These are phyloP conservation scores for Belgica antarctica DNA, from an alignment of 2,888 invertebrate genomes.

Conservation along the genomic window DNA sequence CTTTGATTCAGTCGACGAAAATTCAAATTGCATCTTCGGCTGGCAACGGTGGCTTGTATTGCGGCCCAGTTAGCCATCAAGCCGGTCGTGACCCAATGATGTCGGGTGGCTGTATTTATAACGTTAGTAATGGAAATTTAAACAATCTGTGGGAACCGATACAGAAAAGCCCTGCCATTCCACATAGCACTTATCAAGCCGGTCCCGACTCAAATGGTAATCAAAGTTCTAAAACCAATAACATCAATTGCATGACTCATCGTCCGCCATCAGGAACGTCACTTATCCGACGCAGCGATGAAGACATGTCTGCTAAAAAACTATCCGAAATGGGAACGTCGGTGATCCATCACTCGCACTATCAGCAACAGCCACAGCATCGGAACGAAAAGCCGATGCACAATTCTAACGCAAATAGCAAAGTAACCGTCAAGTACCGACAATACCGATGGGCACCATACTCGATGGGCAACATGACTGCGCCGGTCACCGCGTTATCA, in stretches of 20 bases:
- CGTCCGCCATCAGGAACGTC: conserved; percentile 45
- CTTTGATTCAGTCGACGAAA: conserved; percentile 48
- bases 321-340: too few relatives aligned
- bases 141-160: conserved; percentile 47
- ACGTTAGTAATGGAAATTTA: conserved; percentile 40
- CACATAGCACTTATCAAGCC: conserved; percentile 55
- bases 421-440: conserved; percentile 59
- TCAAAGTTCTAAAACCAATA: conserved; percentile 26
- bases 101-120: conserved; percentile 51
- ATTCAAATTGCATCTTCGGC: not conserved
- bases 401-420: conserved; percentile 47
- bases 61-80: conserved; percentile 29
- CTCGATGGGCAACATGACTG: conserved; percentile 57
- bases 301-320: too few relatives aligned
- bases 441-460: conserved; percentile 61
- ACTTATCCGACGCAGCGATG: conserved; percentile 37
- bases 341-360: conserved; percentile 36
- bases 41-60: conserved; percentile 44
- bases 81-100: conserved; percentile 55
- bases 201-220: conserved; percentile 51
- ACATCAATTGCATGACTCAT: conserved; percentile 42
- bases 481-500: conserved; percentile 53
- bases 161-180: conserved; percentile 55
- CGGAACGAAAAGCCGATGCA: conserved; percentile 45
- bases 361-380: conserved; percentile 35